Evolutionary conservation across 64 coral and sea anemone species (phyloP), one percentile per base, ranked within the genome.

Genomic region (Pocillopora verrucosa): DNA sequence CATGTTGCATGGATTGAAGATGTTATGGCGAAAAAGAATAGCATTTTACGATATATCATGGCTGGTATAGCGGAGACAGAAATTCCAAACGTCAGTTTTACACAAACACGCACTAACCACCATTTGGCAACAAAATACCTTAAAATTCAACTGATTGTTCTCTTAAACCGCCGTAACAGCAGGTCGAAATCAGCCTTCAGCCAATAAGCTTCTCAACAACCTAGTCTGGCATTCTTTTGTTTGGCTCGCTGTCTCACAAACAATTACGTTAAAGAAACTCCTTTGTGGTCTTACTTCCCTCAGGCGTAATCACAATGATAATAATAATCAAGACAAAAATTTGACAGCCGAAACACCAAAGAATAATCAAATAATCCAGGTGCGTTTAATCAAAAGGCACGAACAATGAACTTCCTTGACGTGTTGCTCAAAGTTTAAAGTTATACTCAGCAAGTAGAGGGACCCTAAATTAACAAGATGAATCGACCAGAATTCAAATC

Each of bases 231-330:
- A 15, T 60, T 16, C 77, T 19, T 59, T 85, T 85, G 64, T 85
- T 30, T 56, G 56, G 56, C 77, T 51, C 82, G 63, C 45, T 72
- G 63, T 65, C 7, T 58, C 65, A 14, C 5, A 11, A 70, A 85
- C 82, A 85, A 85, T 69, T 57, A 67, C 64, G n/a, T 63, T 72
- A 30, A 45, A 37, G 36, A 56, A 85, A 68, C 20, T 63, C 64
- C 26, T 85, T 73, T 72, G 65, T 85, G 37, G 30, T 85, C 22
- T 85, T 85, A 65, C 72, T 85, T 85, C 22, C 38, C 35, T 17
- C 10, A 67, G 16, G 2, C 16, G 24, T 37, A 19, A 38, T 68
- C 35, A 51, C 41, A 51, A 51, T 4, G 41, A 51, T 51, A 51
- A 51, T 69, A 45, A 70, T 70, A 25, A 24, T 25, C 25, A 70